Evolutionary conservation across 2,888 invertebrate species (phyloP).

Genomic region (Polyommatus icarus): DNA sequence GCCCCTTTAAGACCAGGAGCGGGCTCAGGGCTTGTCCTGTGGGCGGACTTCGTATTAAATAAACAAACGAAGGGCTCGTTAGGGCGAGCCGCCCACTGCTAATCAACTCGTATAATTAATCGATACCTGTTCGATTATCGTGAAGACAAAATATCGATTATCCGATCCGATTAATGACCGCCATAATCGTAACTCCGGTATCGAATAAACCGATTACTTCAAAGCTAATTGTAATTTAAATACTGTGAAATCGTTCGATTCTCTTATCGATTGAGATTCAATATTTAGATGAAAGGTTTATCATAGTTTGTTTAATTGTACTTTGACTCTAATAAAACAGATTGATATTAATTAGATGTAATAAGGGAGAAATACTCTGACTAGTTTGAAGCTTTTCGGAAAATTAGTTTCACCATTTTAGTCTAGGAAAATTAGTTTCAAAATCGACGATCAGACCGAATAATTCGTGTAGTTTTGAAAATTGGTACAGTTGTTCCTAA

Average conservation of each 20-base stretch:
- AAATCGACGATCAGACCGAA: no score
- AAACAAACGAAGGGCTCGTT: conserved; percentile 71
- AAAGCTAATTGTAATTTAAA: conserved; percentile 31
- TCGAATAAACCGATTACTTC: conserved; percentile 35
- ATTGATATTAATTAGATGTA: no score
- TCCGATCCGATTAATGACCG: conserved; percentile 46
- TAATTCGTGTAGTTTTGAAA: no score
- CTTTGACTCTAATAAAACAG: not conserved
- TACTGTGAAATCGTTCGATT: conserved; percentile 27
- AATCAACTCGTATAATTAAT: conserved; percentile 72
- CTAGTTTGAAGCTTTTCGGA: not conserved
- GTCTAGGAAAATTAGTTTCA: no score
- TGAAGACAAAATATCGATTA: conserved; percentile 56
- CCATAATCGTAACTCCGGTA: conserved; percentile 41
- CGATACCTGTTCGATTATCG: conserved; percentile 47
- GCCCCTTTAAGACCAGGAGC: conserved; percentile 40
- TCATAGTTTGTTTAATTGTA: not conserved
- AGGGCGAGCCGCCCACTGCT: conserved; percentile 61
- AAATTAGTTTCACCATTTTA: not conserved
- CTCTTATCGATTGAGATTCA: conserved; percentile 20
- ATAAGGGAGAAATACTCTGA: not conserved
- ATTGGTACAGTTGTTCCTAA: no score
- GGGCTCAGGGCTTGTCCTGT: conserved; percentile 52
- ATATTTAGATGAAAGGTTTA: conserved; percentile 16
- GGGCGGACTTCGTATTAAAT: conserved; percentile 62